Percentiles rank a stretch among this genome's conserved stretches.
Conservation (phyloP, 2,888 invertebrate species). For the Ctena decussata region DNA sequence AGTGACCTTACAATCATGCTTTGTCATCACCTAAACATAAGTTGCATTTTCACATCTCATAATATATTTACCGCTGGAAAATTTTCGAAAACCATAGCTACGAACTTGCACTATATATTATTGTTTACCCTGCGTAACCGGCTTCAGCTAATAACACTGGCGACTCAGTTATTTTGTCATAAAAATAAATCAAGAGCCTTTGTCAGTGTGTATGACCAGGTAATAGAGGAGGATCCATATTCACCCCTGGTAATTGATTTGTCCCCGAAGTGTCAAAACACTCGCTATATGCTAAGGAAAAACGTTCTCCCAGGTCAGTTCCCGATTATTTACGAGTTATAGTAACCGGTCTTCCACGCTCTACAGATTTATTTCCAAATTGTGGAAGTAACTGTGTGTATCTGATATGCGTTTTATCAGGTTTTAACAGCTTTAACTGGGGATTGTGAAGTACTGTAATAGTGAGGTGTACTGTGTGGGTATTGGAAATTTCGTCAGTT, state of each 20-base stretch:
- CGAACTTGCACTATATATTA: constrained; percentile 20
- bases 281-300: background rate
- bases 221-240: background rate
- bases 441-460: too few relatives aligned
- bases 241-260: constrained; percentile 3
- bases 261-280: background rate
- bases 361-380: too few relatives aligned
- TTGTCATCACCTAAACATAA: constrained; percentile 7
- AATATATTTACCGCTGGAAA: constrained; percentile 18
- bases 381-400: too few relatives aligned
- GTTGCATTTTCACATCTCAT: background rate
- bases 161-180: constrained; percentile 4
- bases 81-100: constrained; percentile 16
- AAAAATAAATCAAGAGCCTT: constrained; percentile 11
- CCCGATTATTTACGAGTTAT: constrained; percentile 23
- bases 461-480: too few relatives aligned
- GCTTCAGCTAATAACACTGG: constrained; percentile 6
- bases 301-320: constrained; percentile 15
- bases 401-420: too few relatives aligned
- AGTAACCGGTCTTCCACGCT: too few relatives aligned
- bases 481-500: too few relatives aligned
- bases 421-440: too few relatives aligned
- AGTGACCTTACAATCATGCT: constrained; percentile 6
- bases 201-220: constrained; percentile 1
- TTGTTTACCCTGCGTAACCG: constrained; percentile 15